A percentile compares a stretch with the other conserved stretches of the same genome.
These are phyloP conservation scores for Thaleichthys pacificus DNA, from an alignment of 2,797 vertebrate genomes.

Conservation along the genomic window DNA sequence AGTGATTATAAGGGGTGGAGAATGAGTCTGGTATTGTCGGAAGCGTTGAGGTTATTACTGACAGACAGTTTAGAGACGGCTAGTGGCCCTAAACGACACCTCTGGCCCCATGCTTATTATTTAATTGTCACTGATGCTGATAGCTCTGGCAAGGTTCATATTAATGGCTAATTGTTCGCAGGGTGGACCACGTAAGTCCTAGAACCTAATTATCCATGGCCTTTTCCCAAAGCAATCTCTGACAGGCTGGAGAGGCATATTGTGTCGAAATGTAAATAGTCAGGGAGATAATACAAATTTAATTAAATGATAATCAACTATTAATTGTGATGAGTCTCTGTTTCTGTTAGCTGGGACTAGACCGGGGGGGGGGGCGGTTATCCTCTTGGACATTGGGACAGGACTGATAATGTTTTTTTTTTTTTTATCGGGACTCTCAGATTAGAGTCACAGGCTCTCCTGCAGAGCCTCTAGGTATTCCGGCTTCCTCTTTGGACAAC, in stretches of 20 bases:
- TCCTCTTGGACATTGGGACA: background rate
- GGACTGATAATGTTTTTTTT: background rate
- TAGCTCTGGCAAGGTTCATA: conserved; percentile 53
- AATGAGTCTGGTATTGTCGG: conserved; percentile 9
- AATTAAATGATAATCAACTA: conserved; percentile 58
- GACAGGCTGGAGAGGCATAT: conserved; percentile 34
- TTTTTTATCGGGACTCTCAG: background rate
- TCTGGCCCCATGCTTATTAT: conserved; percentile 36
- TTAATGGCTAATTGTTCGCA: conserved; percentile 66
- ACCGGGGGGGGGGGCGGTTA: background rate
- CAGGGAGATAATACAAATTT: conserved; percentile 46
- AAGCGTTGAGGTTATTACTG: conserved; percentile 36
- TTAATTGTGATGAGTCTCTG: background rate
- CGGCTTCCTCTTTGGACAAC: background rate
- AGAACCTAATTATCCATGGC: conserved; percentile 70
- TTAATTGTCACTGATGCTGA: conserved; percentile 42
- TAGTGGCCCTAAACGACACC: background rate
- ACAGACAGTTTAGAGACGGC: conserved; percentile 7
- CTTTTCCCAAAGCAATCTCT: conserved; percentile 58
- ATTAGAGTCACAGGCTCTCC: background rate
- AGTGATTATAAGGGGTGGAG: conserved; percentile 48
- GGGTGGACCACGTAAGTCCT: conserved; percentile 47
- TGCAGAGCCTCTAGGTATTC: background rate
- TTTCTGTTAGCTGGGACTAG: background rate
- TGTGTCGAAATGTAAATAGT: conserved; percentile 48